These are phyloP conservation scores for Dasypolia templi DNA, from an alignment of 2,888 invertebrate genomes.

Conservation along the genomic window DNA sequence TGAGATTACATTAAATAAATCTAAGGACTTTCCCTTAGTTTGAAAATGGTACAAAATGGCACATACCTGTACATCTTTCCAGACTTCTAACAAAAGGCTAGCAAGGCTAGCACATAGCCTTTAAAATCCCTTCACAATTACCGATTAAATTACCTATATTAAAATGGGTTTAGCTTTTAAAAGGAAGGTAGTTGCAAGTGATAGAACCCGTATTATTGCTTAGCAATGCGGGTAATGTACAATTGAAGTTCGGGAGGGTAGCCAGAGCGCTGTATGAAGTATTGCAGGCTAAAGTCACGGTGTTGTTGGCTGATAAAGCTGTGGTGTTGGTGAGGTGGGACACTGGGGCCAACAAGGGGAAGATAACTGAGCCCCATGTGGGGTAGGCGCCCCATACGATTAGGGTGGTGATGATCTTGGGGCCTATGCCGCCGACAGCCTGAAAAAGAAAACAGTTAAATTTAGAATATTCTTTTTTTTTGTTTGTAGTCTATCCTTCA, in stretches of 20 bases:
- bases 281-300: slow-evolving; percentile 67
- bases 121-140: slow-evolving; percentile 25
- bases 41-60: slow-evolving; percentile 53
- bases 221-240: slow-evolving; percentile 69
- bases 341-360: slow-evolving; percentile 67
- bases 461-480: neutral
- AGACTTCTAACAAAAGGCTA: slow-evolving; percentile 27
- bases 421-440: slow-evolving; percentile 94
- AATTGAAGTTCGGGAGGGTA: slow-evolving; percentile 69
- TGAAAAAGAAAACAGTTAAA: slow-evolving; percentile 67
- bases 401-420: slow-evolving; percentile 94
- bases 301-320: slow-evolving; percentile 32
- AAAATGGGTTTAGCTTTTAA: slow-evolving; percentile 62
- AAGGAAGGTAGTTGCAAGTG: slow-evolving; percentile 74
- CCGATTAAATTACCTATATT: slow-evolving; percentile 37
- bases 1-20: slow-evolving; percentile 58
- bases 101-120: slow-evolving; percentile 32
- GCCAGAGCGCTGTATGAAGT: slow-evolving; percentile 58
- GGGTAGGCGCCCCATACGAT: slow-evolving; percentile 93
- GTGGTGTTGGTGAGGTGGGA: neutral
- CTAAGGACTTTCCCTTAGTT: slow-evolving; percentile 10
- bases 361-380: slow-evolving; percentile 93
- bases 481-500: neutral
- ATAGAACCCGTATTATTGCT: slow-evolving; percentile 69
- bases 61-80: slow-evolving; percentile 36